Percentiles rank a stretch among this genome's conserved stretches.
These are phyloP conservation scores for Myocastor coypus DNA, from an alignment of 2,113 vertebrate species.

Conservation along the genomic window DNA sequence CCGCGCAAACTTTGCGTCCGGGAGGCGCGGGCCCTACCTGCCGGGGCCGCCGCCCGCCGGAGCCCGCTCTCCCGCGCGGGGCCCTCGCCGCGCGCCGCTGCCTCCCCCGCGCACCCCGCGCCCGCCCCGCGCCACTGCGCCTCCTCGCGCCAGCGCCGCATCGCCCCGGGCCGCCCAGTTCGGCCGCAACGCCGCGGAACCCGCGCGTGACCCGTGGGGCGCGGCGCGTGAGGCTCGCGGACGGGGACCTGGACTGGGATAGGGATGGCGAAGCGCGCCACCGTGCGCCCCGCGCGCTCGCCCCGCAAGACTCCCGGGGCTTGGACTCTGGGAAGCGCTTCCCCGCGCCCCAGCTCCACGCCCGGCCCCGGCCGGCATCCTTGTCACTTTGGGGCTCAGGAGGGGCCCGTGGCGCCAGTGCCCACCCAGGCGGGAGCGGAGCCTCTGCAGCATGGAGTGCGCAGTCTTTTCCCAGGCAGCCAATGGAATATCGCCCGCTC, in stretches of 20 bases:
- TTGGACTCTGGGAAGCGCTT: background rate
- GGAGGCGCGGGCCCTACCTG: constrained; percentile 88
- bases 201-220: constrained; percentile 38
- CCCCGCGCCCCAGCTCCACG: background rate
- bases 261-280: background rate
- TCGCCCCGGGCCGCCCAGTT: constrained; percentile 78
- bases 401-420: constrained; percentile 13
- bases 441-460: constrained; percentile 53
- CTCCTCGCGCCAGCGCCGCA: constrained; percentile 96
- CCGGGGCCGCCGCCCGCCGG: constrained; percentile 91
- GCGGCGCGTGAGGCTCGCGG: background rate
- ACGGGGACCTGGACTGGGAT: background rate
- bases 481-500: constrained; percentile 79
- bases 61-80: constrained; percentile 88
- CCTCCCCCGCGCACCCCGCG: constrained; percentile 86
- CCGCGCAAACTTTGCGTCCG: background rate
- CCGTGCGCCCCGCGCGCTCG: background rate
- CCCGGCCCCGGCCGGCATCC: background rate
- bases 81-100: constrained; percentile 92
- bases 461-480: constrained; percentile 73
- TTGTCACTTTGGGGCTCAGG: background rate
- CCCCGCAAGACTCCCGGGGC: too few species aligned
- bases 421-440: constrained; percentile 66
- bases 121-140: constrained; percentile 90
- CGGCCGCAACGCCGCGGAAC: background rate